These are phyloP conservation scores for Pungitius pungitius DNA, from an alignment of 2,113 vertebrate species.

Conservation along the genomic window DNA sequence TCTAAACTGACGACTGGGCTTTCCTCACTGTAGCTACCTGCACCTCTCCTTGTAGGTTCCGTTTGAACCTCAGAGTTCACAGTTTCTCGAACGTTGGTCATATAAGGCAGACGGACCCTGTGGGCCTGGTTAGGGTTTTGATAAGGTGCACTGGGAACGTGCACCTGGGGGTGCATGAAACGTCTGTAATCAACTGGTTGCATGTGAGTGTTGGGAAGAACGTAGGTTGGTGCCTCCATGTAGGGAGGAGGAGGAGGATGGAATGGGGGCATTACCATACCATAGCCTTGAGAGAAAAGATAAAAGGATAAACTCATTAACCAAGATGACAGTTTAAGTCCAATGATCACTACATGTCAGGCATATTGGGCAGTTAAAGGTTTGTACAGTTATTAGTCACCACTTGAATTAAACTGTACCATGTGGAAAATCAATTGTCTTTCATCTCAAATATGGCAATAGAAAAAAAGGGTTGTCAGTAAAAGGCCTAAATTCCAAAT, in stretches of 20 bases:
- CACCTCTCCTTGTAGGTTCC: slow-evolving; percentile 9
- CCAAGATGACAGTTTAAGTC: not conserved
- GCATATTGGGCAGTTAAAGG: not conserved
- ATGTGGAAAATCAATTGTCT: not conserved
- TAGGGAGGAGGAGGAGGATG: slow-evolving; percentile 47
- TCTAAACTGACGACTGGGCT: slow-evolving; percentile 46
- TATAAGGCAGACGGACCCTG: slow-evolving; percentile 29
- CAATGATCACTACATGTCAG: not conserved
- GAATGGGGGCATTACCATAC: slow-evolving; percentile 65
- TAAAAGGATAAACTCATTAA: not conserved
- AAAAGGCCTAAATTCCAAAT: not conserved
- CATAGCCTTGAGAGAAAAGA: slow-evolving; percentile 64
- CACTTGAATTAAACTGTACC: not conserved
- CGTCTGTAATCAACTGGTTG: slow-evolving; percentile 67
- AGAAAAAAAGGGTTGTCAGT: not conserved
- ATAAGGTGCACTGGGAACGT: not conserved
- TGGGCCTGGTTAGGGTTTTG: slow-evolving; percentile 51
- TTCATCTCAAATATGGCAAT: not conserved
- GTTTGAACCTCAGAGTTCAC: slow-evolving; percentile 73
- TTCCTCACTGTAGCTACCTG: not conserved
- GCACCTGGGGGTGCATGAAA: slow-evolving; percentile 45
- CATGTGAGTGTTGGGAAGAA: slow-evolving; percentile 61
- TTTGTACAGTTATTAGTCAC: not conserved
- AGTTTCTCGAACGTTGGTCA: not conserved
- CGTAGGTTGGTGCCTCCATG: slow-evolving; percentile 66